These are phyloP conservation scores for Gorsachius goisagi DNA, from an alignment of 2,113 vertebrate species.

Conservation along the genomic window DNA sequence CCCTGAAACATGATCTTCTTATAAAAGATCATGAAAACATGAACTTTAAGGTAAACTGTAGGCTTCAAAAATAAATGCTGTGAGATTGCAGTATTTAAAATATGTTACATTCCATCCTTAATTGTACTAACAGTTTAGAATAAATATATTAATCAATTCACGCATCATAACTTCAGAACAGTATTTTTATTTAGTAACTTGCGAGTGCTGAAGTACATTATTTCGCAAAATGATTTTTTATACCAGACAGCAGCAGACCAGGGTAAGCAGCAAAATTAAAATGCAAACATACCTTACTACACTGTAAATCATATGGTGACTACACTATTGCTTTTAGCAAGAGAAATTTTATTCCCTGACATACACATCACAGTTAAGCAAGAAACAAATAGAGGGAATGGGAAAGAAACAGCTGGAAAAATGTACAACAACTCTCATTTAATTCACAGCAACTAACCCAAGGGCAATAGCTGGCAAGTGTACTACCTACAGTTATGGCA, in stretches of 20 bases:
- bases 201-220: background rate
- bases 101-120: background rate
- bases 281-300: background rate
- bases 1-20: background rate
- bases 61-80: background rate
- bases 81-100: background rate
- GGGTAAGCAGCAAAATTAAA: background rate
- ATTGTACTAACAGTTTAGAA: background rate
- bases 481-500: background rate
- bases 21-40: background rate
- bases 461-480: background rate
- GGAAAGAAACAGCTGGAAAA: background rate
- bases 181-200: background rate
- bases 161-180: background rate
- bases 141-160: background rate
- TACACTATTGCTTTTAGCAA: background rate
- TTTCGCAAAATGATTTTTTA: background rate
- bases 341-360: background rate
- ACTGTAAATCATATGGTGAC: background rate
- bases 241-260: background rate
- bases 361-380: background rate
- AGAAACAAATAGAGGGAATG: background rate
- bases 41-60: background rate
- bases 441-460: conserved; percentile 8
- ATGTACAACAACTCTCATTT: background rate